phyloP scores from a whole-genome alignment of 2,888 invertebrate genomes.

The Diarsia dahlii region DNA sequence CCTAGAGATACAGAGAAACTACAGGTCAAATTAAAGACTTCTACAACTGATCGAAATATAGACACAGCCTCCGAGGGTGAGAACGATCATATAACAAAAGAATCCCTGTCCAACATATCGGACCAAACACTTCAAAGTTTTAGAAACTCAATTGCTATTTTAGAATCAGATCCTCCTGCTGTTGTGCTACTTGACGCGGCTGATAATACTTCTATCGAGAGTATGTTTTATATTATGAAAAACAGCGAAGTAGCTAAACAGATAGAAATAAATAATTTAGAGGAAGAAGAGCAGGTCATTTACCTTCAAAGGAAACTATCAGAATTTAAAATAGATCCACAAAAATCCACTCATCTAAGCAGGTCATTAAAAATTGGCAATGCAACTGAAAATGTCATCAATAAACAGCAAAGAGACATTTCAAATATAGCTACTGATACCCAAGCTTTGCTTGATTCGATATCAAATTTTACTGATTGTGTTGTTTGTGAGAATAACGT shows the following conservation, averaged over 20 bases:
- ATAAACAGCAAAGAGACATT: slow-evolving; percentile 52
- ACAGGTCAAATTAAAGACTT: background rate
- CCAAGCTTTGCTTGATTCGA: slow-evolving; percentile 79
- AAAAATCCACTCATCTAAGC: slow-evolving; percentile 45
- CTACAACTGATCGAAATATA: background rate
- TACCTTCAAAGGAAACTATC: slow-evolving; percentile 62
- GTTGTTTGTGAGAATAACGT: slow-evolving; percentile 50
- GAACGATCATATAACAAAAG: background rate
- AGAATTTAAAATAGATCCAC: slow-evolving; percentile 56
- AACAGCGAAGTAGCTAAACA: slow-evolving; percentile 68
- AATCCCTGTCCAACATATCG: slow-evolving; percentile 67
- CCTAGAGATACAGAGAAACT: background rate
- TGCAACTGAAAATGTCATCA: slow-evolving; percentile 37
- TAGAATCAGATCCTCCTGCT: slow-evolving; percentile 42
- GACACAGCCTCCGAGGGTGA: background rate
- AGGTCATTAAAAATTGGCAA: slow-evolving; percentile 64
- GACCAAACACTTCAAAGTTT: slow-evolving; percentile 59
- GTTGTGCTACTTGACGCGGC: background rate
- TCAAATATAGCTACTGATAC: slow-evolving; percentile 79
- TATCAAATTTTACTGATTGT: slow-evolving; percentile 79
- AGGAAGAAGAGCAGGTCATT: slow-evolving; percentile 51
- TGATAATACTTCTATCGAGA: slow-evolving; percentile 63
- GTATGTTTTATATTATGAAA: slow-evolving; percentile 71
- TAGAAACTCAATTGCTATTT: slow-evolving; percentile 54
- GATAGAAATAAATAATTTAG: slow-evolving; percentile 27